phyloP scores from a whole-genome alignment of 2,113 vertebrate genomes.

The Enhydra lutris region DNA sequence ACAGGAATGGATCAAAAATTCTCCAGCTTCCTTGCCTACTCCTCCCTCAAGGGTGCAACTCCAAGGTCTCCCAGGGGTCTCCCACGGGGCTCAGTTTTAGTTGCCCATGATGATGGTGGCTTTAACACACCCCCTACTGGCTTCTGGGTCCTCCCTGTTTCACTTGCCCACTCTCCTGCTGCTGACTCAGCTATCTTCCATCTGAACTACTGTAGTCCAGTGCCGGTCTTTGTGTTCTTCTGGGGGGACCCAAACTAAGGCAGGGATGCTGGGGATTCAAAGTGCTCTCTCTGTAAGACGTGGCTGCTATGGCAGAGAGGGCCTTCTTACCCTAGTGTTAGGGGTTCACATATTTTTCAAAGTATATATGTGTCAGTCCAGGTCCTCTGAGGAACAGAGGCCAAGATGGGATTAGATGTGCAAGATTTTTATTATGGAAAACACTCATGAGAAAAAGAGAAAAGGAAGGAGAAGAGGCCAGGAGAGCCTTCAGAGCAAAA shows the following conservation, averaged over 20 bases:
- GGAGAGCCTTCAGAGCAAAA: neutral
- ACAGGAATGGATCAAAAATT: neutral
- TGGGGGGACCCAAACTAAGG: neutral
- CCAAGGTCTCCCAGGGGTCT: too few relatives aligned
- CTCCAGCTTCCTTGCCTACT: neutral
- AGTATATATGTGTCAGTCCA: neutral
- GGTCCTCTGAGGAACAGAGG: neutral
- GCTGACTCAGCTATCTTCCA: neutral
- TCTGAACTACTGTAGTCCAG: neutral
- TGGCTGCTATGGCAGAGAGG: neutral
- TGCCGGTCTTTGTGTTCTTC: neutral
- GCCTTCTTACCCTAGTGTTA: neutral
- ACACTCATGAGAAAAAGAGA: neutral
- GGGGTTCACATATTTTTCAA: neutral
- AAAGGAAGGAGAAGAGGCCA: neutral
- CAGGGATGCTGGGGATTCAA: neutral
- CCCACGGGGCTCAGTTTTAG: too few relatives aligned
- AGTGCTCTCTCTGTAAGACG: neutral
- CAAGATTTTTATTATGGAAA: neutral
- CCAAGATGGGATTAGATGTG: neutral
- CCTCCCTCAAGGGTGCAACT: too few relatives aligned
- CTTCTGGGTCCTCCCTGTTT: neutral
- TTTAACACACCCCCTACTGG: neutral
- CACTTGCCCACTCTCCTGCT: neutral
- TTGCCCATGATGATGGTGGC: accelerated